Conservation (phyloP, 2,113 vertebrate species). For the Corydoras maculifer region DNA sequence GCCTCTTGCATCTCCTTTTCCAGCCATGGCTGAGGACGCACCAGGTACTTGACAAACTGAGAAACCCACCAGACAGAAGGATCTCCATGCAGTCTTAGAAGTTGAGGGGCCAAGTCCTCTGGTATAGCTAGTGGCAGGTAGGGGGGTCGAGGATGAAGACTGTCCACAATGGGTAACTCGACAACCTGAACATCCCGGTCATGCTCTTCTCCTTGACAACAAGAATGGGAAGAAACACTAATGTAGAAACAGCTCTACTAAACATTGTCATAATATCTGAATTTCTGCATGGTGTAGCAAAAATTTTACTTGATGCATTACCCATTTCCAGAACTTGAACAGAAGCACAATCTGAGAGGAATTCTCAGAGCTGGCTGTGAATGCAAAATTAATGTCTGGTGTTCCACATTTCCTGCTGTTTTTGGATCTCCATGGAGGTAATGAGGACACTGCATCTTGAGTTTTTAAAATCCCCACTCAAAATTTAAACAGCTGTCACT, state of each 20-base stretch:
- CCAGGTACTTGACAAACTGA: constrained; percentile 97
- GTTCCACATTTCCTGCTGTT: too few relatives aligned
- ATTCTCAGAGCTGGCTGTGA: too few relatives aligned
- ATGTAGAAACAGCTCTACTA: not conserved
- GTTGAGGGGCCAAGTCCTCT: constrained; percentile 86
- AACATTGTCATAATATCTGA: too few relatives aligned
- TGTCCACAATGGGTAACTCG: constrained; percentile 96
- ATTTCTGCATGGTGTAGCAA: too few relatives aligned
- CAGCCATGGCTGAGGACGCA: constrained; percentile 91
- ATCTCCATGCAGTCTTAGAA: constrained; percentile 89
- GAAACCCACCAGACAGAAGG: constrained; percentile 99
- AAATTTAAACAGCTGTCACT: too few relatives aligned
- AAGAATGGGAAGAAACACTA: not conserved
- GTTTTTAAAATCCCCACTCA: too few relatives aligned
- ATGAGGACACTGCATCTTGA: too few relatives aligned
- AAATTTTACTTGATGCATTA: too few relatives aligned
- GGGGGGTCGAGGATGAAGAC: constrained; percentile 91
- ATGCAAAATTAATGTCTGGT: too few relatives aligned
- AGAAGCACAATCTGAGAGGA: too few relatives aligned
- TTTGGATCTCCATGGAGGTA: too few relatives aligned
- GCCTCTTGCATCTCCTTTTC: constrained; percentile 95
- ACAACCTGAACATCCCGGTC: constrained; percentile 94
- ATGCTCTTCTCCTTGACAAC: constrained; percentile 80
- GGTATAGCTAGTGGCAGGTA: constrained; percentile 91
- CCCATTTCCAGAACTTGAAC: too few relatives aligned